Evolutionary conservation across 2,888 invertebrate genomes (phyloP), one percentile per base, ranked within the genome.

Genomic region (Cheilosia vulpina): DNA sequence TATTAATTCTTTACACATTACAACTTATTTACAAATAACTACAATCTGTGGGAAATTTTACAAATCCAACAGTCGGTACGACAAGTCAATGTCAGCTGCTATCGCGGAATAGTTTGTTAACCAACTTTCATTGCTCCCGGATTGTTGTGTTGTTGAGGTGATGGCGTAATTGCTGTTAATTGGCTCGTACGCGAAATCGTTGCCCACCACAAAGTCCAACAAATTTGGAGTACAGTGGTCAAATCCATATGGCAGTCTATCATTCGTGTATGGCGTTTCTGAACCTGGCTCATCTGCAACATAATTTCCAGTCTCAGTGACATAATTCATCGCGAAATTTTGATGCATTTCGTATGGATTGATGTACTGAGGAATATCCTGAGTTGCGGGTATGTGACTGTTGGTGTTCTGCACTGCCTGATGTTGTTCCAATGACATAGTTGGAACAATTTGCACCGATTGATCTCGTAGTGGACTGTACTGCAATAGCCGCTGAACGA

Each of bases 401-500:
- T 3, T 53, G 31, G 60, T 50, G 4, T n/a, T 62, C 21, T 55
- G 65, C 17, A 53, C 55, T 2, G 58, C 15, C 21, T 63, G 84
- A 15, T 65, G 73, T 21, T 66, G 82, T 19, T 63, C 34, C 57
- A 60, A 63, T 66, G 80, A 66, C 31, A 72, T 34, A 11, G 47
- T 62, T 9, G 65, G 24, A 5, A 69, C 24, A 17, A 65, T 21
- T 38, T 75, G 75, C 9, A 13, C 13, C 47, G 52, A 3, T 5
- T 68, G 50, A 2, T 85, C 85, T 1, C 77, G 24, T 24, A 72
- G 81, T 1, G 85, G 85, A 31, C 85, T 85, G 50, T 81, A 90
- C 45, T 89, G 88, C 41, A 90, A 13, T 0, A 90, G 83, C 4
- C 88, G 87, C 47, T 90, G 89, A 4, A 90, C 90, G 11, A 90